Base-by-base conservation (phyloP, 2,888 invertebrate genomes). In the Cynaeus angustus region DNA sequence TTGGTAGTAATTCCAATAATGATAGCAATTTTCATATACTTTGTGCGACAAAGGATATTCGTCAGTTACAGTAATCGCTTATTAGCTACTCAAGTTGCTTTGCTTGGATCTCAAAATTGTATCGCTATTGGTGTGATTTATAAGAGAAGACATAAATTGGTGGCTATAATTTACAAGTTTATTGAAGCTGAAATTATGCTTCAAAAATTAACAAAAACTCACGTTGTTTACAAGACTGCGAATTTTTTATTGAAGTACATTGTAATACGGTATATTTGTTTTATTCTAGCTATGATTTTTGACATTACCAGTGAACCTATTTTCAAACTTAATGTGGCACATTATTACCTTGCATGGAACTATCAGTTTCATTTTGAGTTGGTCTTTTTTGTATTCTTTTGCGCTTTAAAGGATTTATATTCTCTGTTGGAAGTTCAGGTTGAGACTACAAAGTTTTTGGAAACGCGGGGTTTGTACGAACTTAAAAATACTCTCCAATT, bases 341-440 rank as follows among this genome's bases (percentile, higher is more conserved):
- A 12, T 21, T 56, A 26, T 12, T 38, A 56, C 26, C 5, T 56
- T n/a, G 5, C 8, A 7, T 56, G 56, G 56, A 41, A 41, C 12
- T 56, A 56, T 9, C 41, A 56, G n/a, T 56, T 56, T 56, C n/a
- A 6, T 12, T 10, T 41, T 6, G 14, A 56, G 8, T 8, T 56
- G n/a, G 21, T 43, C 21, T 26, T 41, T 43, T 56, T 56, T 4
- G 9, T 14, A 26, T 28, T 56, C n/a, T 56, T 56, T 26, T 21
- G 21, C 0, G 41, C 16, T 6, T 7, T 56, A 21, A 56, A 41
- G 13, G 7, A 5, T 41, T 56, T 5, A 1, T 56, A 56, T 8
- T 8, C 5, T 0, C n/a, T 10, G 8, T 14, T 56, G 12, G 21
- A 56, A 26, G 12, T 21, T 1, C 21, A 50, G 1, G 10, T 50